A percentile compares a stretch with the other conserved stretches of the same genome.
These are phyloP conservation scores for Camponotus fellah DNA, from an alignment of 2,888 invertebrate genomes.

Conservation along the genomic window DNA sequence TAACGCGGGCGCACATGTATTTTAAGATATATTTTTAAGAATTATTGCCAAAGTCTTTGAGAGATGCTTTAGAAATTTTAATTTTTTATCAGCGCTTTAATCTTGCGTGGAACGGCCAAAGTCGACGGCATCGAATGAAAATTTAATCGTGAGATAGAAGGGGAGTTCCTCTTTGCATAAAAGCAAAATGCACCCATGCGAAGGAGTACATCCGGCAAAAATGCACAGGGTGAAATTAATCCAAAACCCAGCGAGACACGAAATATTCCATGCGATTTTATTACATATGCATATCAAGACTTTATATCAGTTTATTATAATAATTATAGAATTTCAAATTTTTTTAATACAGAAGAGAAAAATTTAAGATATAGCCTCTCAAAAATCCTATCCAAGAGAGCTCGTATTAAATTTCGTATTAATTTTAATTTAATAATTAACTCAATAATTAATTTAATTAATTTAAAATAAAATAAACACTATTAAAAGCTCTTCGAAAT, in stretches of 20 bases:
- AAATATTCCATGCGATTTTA: not conserved
- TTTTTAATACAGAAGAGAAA: not conserved
- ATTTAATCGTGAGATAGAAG: slow-evolving; percentile 9
- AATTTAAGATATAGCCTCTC: not conserved
- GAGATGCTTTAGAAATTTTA: slow-evolving; percentile 10
- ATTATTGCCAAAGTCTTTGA: slow-evolving; percentile 7
- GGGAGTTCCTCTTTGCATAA: slow-evolving; percentile 20
- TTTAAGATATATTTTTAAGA: not conserved
- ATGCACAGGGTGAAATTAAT: slow-evolving; percentile 3
- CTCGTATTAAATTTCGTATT: not conserved
- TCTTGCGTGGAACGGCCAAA: slow-evolving; percentile 8
- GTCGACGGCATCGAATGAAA: slow-evolving; percentile 26
- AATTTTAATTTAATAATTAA: not conserved
- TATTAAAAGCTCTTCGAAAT: no score
- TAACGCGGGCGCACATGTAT: not conserved
- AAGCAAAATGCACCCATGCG: slow-evolving; percentile 16
- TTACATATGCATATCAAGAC: not conserved
- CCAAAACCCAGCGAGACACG: not conserved
- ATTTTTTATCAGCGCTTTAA: slow-evolving; percentile 22
- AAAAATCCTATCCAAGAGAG: no score
- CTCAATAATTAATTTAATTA: not conserved
- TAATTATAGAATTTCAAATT: not conserved
- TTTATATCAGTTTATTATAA: not conserved
- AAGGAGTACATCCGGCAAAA: slow-evolving; percentile 12
- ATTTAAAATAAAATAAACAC: no score